phyloP scores from a whole-genome alignment of 2,888 invertebrate genomes.

The Cryptocephalus moraei region DNA sequence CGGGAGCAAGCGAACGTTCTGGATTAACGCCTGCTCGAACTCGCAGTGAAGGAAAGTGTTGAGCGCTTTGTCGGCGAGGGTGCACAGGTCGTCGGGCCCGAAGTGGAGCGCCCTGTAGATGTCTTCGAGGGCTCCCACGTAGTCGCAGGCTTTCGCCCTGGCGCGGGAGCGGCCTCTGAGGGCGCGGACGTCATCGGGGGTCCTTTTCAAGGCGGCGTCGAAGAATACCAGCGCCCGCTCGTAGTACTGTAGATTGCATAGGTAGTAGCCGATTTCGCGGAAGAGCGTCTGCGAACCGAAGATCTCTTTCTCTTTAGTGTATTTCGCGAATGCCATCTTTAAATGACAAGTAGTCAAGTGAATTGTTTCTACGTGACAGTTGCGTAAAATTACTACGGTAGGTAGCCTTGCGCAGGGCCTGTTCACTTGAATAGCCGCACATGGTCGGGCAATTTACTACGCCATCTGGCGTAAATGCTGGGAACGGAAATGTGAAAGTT shows the following conservation, averaged over 20 bases:
- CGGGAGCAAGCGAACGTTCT: constrained; percentile 26
- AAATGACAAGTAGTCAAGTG: no score
- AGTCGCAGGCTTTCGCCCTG: constrained; percentile 45
- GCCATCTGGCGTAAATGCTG: no score
- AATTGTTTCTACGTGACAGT: no score
- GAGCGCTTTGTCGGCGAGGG: constrained; percentile 29
- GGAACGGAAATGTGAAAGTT: no score
- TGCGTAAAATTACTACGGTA: no score
- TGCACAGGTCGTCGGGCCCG: constrained; percentile 27
- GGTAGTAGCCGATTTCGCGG: constrained; percentile 31
- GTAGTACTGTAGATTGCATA: constrained; percentile 30
- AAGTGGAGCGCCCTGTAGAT: constrained; percentile 37
- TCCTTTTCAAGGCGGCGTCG: constrained; percentile 27
- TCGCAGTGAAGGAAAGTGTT: constrained; percentile 33
- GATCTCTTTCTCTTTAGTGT: constrained; percentile 23
- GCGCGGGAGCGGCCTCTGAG: constrained; percentile 45
- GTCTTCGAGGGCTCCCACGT: constrained; percentile 44
- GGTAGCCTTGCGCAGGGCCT: no score
- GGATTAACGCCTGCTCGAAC: constrained; percentile 33
- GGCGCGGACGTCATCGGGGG: constrained; percentile 41
- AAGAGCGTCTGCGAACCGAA: constrained; percentile 28
- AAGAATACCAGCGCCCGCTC: constrained; percentile 29
- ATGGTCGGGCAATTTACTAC: no score
- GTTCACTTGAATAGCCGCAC: no score
- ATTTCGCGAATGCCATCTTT: no score